These are phyloP conservation scores for Elephantulus edwardii DNA, from an alignment of 2,113 vertebrate species.

Conservation along the genomic window DNA sequence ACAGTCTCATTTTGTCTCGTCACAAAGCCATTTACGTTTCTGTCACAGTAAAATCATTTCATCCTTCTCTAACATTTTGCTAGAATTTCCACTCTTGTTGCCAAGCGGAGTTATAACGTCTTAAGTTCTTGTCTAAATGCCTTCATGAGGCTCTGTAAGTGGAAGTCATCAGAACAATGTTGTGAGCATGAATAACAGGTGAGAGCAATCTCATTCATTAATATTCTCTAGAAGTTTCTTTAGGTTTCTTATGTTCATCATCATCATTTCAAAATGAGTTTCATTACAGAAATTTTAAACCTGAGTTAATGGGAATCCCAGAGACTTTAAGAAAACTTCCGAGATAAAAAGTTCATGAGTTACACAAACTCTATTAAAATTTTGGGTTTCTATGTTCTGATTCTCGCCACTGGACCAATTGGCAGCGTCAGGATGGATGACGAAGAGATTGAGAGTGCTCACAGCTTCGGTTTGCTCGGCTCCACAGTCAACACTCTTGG, in stretches of 20 bases:
- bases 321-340: not conserved
- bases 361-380: too few species aligned
- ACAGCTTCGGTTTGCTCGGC: too few species aligned
- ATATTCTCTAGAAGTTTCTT: not conserved
- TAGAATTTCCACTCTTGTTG: not conserved
- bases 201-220: accelerated
- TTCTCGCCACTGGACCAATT: too few species aligned
- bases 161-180: accelerated
- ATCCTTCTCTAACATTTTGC: not conserved
- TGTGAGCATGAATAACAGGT: not conserved
- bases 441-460: too few species aligned
- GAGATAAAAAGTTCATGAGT: not conserved
- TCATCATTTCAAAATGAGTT: not conserved
- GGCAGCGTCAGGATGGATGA: too few species aligned
- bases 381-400: too few species aligned
- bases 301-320: not conserved
- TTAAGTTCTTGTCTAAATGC: not conserved
- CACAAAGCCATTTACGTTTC: not conserved
- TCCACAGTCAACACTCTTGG: too few species aligned
- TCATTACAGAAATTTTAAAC: not conserved
- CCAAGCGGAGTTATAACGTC: too few species aligned
- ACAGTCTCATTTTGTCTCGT: not conserved
- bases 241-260: not conserved
- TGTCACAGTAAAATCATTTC: not conserved
- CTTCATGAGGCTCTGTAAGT: not conserved